Conservation (phyloP, 2,888 invertebrate genomes). For the Eilema sororculum region DNA sequence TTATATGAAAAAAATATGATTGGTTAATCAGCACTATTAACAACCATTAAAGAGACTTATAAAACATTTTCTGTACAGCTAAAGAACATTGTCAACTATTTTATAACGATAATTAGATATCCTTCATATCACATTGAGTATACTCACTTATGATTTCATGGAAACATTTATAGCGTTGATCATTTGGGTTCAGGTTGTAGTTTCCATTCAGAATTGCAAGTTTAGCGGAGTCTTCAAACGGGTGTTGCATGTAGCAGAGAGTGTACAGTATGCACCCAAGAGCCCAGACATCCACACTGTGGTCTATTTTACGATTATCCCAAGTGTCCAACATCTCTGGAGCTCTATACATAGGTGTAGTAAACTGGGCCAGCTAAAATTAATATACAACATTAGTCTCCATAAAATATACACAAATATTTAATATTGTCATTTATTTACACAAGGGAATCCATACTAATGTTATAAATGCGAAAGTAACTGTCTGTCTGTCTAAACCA, state of each 20-base stretch:
- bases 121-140: slow-evolving; percentile 18
- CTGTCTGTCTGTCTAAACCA: no score
- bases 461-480: no score
- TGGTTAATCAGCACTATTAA: no score
- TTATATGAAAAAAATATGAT: no score
- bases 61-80: no score
- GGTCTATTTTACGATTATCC: slow-evolving; percentile 97
- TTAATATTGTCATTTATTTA: neutral
- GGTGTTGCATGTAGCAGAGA: slow-evolving; percentile 97
- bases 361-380: slow-evolving; percentile 91
- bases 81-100: no score
- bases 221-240: slow-evolving; percentile 98
- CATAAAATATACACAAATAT: no score
- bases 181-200: slow-evolving; percentile 93
- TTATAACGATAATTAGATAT: slow-evolving; percentile 8
- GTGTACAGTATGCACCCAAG: slow-evolving; percentile 97
- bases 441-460: no score
- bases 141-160: slow-evolving; percentile 95
- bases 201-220: slow-evolving; percentile 98
- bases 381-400: slow-evolving; percentile 19
- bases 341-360: slow-evolving; percentile 98
- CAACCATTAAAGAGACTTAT: no score
- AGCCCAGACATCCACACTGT: slow-evolving; percentile 98
- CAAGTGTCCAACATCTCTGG: slow-evolving; percentile 99
- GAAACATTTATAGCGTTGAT: slow-evolving; percentile 93